phyloP scores from a whole-genome alignment of 2,797 vertebrate species.

The Sarcophilus harrisii region DNA sequence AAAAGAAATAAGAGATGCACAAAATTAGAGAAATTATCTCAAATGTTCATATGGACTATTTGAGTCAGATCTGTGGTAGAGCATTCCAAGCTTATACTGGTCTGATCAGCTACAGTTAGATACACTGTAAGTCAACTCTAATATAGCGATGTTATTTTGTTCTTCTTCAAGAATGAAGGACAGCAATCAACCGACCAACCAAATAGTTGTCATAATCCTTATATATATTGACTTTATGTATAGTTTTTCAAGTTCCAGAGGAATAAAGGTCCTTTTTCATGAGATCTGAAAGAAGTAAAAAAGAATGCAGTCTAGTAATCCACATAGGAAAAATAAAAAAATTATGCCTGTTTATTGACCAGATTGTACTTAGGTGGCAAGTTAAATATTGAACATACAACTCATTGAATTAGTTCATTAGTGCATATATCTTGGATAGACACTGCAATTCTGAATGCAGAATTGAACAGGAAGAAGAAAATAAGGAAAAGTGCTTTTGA shows the following conservation, averaged over 20 bases:
- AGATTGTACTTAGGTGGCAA: background rate
- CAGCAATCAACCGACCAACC: too few relatives aligned
- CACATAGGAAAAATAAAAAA: background rate
- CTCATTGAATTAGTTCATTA: background rate
- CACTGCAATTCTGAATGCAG: background rate
- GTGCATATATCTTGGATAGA: background rate
- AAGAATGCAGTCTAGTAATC: background rate
- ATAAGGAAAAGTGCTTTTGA: background rate
- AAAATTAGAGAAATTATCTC: too few relatives aligned
- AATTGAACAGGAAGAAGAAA: background rate
- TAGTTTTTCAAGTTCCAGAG: background rate
- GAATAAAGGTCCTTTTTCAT: background rate
- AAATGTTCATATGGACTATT: too few relatives aligned
- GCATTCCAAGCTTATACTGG: too few relatives aligned
- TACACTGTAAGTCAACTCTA: too few relatives aligned
- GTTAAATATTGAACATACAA: background rate
- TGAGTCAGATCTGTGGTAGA: too few relatives aligned
- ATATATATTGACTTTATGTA: background rate
- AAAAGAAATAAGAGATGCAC: too few relatives aligned
- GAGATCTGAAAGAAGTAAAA: background rate
- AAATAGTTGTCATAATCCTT: background rate
- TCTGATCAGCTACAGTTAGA: too few relatives aligned
- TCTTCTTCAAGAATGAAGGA: too few relatives aligned
- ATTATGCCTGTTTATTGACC: background rate
- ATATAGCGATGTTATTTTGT: too few relatives aligned